Conservation (phyloP, 2,888 invertebrate species). For the Erebia ligea region DNA sequence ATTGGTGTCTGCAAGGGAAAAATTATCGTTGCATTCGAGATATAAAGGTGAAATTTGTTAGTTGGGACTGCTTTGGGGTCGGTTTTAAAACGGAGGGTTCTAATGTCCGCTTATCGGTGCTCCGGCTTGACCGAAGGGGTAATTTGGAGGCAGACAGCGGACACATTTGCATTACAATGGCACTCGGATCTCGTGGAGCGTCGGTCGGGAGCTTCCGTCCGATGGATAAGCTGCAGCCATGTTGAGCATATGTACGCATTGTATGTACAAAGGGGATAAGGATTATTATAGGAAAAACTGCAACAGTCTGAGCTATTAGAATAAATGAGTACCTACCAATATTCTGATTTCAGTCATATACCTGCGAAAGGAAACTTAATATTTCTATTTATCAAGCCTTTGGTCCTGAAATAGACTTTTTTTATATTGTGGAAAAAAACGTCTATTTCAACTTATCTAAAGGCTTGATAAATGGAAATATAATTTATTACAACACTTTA, state of each 20-base stretch:
- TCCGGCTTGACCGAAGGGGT: slow-evolving; percentile 77
- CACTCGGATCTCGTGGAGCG: slow-evolving; percentile 63
- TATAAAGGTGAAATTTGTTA: slow-evolving; percentile 58
- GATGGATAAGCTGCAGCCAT: slow-evolving; percentile 65
- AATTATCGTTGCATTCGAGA: slow-evolving; percentile 47
- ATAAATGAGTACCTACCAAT: background rate
- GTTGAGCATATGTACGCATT: slow-evolving; percentile 26
- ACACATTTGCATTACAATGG: slow-evolving; percentile 81
- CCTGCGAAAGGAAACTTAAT: no score
- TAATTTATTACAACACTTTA: no score
- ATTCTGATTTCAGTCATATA: background rate
- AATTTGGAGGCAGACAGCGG: slow-evolving; percentile 82
- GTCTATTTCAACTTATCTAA: no score
- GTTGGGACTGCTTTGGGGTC: slow-evolving; percentile 52
- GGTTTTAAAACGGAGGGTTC: slow-evolving; percentile 76
- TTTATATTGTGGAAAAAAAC: no score
- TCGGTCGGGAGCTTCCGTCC: slow-evolving; percentile 67
- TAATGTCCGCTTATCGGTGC: slow-evolving; percentile 77
- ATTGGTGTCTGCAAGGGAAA: slow-evolving; percentile 46
- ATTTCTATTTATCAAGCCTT: no score
- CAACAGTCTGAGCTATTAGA: slow-evolving; percentile 4
- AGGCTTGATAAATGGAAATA: no score
- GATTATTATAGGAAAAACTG: background rate
- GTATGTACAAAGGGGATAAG: slow-evolving; percentile 20
- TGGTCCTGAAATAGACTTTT: no score